Base-by-base conservation (phyloP, 1,140 invertebrate species). In the Drosophila bifasciata region DNA sequence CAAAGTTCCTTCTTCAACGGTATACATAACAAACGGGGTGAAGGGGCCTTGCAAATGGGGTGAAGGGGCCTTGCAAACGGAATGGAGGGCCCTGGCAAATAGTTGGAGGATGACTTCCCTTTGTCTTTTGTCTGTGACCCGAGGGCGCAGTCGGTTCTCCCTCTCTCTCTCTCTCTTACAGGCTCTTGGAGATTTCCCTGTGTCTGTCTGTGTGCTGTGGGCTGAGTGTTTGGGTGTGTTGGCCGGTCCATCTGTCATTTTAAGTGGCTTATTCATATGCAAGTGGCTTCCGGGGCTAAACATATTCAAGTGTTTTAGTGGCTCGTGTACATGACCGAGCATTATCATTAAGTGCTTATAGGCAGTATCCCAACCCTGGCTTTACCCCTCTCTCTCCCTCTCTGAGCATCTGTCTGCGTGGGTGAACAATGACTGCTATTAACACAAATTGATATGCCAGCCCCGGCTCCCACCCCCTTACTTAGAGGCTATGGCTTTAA, bases 271-370 rank as follows among this genome's bases (percentile, higher is more conserved):
- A 88, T 88, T 88, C 83, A 88, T 88, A 88, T 88, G 83, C 83
- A 88, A 88, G 83, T 88, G 84, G 83, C 83, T 88, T 88, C 83
- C 83, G 79, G 81, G 83, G 83, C 83, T 88, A 88, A 88, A 71
- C 84, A 88, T 88, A 88, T 88, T 88, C 78, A 88, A 88, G 83
- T 88, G 83, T 88, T 88, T 89, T 83, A 88, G 83, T 88, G 79
- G 84, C 83, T 56, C 83, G 83, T 88, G 78, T 88, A 83, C 83
- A 88, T 88, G 83, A 79, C 78, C 83, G 75, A 83, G 83, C 83
- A 88, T 88, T 88, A 83, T 88, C 83, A 88, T 88, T 88, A 88
- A 88, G 83, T 88, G 83, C 83, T 86, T 88, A 86, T 86, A 86
- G 83, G 83, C 81, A 62, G 78, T 56, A 68, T 13, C 32, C 11